phyloP scores from a whole-genome alignment of 1,140 invertebrate species.

The Apis cerana region DNA sequence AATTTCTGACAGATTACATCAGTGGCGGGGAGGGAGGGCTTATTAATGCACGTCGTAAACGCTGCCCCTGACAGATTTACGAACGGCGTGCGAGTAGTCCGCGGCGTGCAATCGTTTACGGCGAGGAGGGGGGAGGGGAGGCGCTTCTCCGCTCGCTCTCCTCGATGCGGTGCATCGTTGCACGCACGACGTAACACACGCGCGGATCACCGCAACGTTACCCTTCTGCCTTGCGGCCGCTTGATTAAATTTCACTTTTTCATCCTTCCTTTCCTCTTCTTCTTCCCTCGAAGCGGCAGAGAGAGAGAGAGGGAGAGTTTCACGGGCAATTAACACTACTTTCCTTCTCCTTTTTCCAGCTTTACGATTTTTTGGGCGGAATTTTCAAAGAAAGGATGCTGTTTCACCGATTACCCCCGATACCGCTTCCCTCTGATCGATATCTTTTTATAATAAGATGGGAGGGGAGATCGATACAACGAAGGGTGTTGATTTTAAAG shows the following conservation, averaged over 20 bases:
- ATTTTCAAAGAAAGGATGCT: too few relatives aligned
- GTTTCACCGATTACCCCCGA: too few relatives aligned
- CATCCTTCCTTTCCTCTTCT: not conserved
- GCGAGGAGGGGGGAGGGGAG: too few relatives aligned
- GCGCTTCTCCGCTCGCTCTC: conserved; percentile 21
- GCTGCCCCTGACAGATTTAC: conserved; percentile 55
- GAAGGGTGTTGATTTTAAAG: too few relatives aligned
- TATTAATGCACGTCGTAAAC: conserved; percentile 43
- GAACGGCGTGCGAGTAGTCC: conserved; percentile 43
- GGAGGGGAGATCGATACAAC: too few relatives aligned
- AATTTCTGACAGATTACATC: conserved; percentile 51
- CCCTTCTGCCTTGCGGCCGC: conserved; percentile 7
- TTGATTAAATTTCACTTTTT: conserved; percentile 28
- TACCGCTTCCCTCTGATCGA: too few relatives aligned
- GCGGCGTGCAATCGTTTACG: conserved; percentile 62
- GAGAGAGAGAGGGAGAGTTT: not conserved
- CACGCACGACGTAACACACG: conserved; percentile 51
- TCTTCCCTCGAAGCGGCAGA: not conserved
- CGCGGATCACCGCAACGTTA: conserved; percentile 1
- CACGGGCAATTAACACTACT: conserved; percentile 11
- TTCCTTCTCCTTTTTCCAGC: not conserved
- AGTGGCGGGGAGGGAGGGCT: conserved; percentile 12
- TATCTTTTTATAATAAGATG: too few relatives aligned
- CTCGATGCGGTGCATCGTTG: conserved; percentile 53
- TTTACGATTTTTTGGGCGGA: not conserved